Evolutionary conservation across 2,113 vertebrate genomes (phyloP).

Genomic region (Pygathrix nemaeus): DNA sequence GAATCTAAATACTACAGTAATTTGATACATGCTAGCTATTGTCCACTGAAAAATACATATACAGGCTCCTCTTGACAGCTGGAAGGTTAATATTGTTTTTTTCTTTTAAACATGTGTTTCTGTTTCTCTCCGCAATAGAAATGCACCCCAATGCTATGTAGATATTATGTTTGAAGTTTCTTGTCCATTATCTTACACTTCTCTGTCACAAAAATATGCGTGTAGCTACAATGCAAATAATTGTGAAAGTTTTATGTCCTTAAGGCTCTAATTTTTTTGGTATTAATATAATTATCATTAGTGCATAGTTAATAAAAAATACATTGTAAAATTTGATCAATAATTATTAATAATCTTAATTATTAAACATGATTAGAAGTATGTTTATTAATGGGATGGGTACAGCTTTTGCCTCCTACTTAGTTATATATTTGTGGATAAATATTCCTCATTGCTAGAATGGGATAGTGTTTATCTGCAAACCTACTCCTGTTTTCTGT

Average conservation of each 20-base stretch:
- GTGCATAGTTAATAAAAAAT: not conserved
- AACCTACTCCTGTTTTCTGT: not conserved
- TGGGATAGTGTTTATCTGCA: too few species aligned
- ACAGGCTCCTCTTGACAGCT: not conserved
- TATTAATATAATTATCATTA: not conserved
- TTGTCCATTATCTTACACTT: not conserved
- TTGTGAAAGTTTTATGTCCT: not conserved
- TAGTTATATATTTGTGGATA: not conserved
- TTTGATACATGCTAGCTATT: too few species aligned
- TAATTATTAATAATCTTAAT: not conserved
- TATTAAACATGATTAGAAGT: not conserved
- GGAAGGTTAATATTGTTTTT: not conserved
- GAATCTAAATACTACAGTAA: not conserved
- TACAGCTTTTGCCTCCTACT: too few species aligned
- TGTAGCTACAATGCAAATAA: not conserved
- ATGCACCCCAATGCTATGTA: not conserved
- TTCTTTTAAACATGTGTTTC: not conserved
- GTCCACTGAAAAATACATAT: not conserved
- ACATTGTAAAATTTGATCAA: not conserved
- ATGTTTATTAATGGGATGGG: too few species aligned
- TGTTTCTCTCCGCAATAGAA: not conserved
- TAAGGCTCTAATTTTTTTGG: not conserved
- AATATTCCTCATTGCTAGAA: not conserved
- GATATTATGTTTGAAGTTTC: not conserved
- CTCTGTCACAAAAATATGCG: not conserved